These are phyloP conservation scores for Nephrocerus scutellatus DNA, from an alignment of 2,888 invertebrate genomes.

Conservation along the genomic window DNA sequence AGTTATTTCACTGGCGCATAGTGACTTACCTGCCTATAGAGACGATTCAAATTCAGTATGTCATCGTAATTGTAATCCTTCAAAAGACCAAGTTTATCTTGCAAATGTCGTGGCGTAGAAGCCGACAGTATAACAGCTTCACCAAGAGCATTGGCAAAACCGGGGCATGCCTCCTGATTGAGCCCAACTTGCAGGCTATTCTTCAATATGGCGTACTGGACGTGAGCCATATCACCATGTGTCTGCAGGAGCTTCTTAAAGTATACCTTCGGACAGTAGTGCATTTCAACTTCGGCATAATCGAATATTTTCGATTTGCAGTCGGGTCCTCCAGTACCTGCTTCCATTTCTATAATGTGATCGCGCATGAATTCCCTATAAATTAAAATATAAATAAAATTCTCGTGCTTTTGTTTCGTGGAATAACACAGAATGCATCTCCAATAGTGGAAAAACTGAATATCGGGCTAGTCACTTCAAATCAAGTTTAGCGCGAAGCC, in stretches of 20 bases:
- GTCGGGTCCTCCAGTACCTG: conserved; percentile 26
- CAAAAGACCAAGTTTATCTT: conserved; percentile 31
- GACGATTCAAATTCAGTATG: conserved; percentile 27
- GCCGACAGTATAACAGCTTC: conserved; percentile 49
- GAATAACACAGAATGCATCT: background rate
- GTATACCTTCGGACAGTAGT: conserved; percentile 34
- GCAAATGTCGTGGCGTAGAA: conserved; percentile 59
- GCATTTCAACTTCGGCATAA: conserved; percentile 30
- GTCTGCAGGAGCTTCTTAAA: conserved; percentile 43
- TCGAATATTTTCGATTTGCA: conserved; percentile 35
- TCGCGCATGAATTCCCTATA: conserved; percentile 24
- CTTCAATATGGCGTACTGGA: conserved; percentile 31
- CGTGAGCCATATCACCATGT: conserved; percentile 32
- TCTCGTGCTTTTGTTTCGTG: background rate
- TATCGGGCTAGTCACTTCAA: too few relatives aligned
- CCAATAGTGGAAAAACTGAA: too few relatives aligned
- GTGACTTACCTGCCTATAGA: conserved; percentile 25
- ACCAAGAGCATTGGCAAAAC: conserved; percentile 35
- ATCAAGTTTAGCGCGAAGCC: too few relatives aligned
- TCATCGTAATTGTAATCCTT: conserved; percentile 28
- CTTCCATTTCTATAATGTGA: conserved; percentile 27
- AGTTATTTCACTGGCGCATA: background rate
- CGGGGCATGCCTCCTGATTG: conserved; percentile 34
- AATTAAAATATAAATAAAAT: too few relatives aligned
- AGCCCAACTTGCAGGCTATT: conserved; percentile 29